Evolutionary conservation across 64 coral and sea anemone species (phyloP).

Genomic region (Stichodactyla helianthus): DNA sequence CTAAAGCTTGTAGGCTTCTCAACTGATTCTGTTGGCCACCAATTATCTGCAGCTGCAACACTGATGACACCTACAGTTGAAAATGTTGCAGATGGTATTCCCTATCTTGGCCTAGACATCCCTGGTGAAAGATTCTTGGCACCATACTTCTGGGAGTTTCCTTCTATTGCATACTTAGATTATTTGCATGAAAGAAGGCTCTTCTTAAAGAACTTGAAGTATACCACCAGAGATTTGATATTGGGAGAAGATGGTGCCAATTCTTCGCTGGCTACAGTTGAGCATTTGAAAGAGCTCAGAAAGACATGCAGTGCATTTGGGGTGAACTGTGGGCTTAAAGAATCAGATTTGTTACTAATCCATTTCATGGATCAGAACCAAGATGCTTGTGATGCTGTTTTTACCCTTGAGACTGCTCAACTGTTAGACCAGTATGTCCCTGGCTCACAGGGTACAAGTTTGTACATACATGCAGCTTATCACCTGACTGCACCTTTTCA

Average conservation of each 20-base stretch:
- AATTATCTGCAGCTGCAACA: background rate
- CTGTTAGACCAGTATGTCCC: conserved; percentile 11
- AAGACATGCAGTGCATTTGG: background rate
- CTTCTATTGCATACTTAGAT: conserved; percentile 33
- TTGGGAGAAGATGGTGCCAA: background rate
- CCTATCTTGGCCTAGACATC: background rate
- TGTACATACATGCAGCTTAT: background rate
- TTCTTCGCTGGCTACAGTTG: conserved; percentile 11
- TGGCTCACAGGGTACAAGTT: conserved; percentile 16
- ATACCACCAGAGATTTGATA: conserved; percentile 17
- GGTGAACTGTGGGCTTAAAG: conserved; percentile 1
- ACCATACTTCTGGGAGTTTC: conserved; percentile 45
- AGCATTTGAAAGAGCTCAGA: conserved; percentile 26
- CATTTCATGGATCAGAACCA: conserved; percentile 24
- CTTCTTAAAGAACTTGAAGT: conserved; percentile 17
- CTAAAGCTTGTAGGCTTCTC: conserved; percentile 15
- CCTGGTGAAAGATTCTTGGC: conserved; percentile 38
- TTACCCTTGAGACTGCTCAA: background rate
- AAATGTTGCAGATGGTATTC: background rate
- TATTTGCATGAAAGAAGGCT: conserved; percentile 22
- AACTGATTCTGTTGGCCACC: conserved; percentile 33
- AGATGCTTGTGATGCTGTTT: conserved; percentile 11
- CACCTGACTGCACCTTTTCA: conserved; percentile 18
- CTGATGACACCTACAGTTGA: conserved; percentile 29
- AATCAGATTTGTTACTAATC: conserved; percentile 21